These are phyloP conservation scores for Argyresthia goedartella DNA, from an alignment of 2,888 invertebrate species.

Conservation along the genomic window DNA sequence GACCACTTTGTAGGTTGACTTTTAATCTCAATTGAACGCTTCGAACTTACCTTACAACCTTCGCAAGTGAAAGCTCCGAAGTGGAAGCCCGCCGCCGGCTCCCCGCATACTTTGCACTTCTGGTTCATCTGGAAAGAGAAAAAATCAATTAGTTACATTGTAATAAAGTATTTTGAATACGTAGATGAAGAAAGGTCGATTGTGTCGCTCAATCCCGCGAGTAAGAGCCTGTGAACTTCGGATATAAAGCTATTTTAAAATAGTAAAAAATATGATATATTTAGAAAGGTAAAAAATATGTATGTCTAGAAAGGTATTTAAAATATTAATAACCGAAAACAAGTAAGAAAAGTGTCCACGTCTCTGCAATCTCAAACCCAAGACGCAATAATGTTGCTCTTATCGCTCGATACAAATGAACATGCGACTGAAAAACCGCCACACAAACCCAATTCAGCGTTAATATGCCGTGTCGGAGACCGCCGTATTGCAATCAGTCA, in stretches of 20 bases:
- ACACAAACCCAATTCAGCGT: constrained; percentile 65
- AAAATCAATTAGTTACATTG: constrained; percentile 8
- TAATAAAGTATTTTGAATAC: background rate
- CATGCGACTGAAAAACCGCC: constrained; percentile 46
- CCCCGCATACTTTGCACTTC: constrained; percentile 95
- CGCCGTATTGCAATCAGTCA: constrained; percentile 61
- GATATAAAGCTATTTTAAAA: background rate
- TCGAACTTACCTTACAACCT: constrained; percentile 88
- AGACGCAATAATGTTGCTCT: constrained; percentile 35
- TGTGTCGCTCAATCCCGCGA: no score
- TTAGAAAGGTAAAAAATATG: background rate
- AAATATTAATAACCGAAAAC: constrained; percentile 18
- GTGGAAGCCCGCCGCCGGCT: constrained; percentile 95
- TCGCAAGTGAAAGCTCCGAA: constrained; percentile 97
- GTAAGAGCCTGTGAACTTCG: no score
- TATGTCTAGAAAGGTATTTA: background rate
- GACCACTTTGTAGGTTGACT: no score
- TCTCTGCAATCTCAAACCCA: background rate
- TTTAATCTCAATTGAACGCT: no score
- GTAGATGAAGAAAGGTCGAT: background rate
- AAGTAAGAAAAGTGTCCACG: constrained; percentile 11
- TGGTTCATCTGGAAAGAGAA: constrained; percentile 89
- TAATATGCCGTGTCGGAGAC: constrained; percentile 61
- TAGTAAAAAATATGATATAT: no score
- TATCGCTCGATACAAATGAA: constrained; percentile 43